Evolutionary conservation across 2,113 vertebrate genomes (phyloP).

Genomic region (Zingel zingel): DNA sequence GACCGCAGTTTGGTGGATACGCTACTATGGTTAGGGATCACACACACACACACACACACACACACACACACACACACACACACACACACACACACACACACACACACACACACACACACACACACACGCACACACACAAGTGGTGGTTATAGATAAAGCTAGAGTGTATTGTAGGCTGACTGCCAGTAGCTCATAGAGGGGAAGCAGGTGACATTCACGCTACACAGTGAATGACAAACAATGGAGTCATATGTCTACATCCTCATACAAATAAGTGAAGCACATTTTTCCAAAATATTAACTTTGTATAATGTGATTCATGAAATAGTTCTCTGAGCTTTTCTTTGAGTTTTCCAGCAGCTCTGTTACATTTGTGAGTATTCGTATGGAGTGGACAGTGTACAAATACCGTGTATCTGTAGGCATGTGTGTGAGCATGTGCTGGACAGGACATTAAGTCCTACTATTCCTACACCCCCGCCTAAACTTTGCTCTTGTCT

Average conservation of each 20-base stretch:
- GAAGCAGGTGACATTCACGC: conserved; percentile 34
- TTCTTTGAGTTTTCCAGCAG: neutral
- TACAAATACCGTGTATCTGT: neutral
- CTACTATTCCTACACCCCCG: conserved; percentile 3
- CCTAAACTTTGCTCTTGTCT: neutral
- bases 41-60: neutral
- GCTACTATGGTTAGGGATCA: neutral
- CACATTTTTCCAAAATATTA: neutral
- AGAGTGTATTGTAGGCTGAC: conserved; percentile 39
- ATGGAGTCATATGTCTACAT: neutral
- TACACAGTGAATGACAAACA: conserved; percentile 15
- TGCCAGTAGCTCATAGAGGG: conserved; percentile 34
- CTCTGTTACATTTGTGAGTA: neutral
- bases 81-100: neutral
- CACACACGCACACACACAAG: neutral
- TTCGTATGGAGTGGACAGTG: neutral
- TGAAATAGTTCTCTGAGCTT: neutral
- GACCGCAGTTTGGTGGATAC: conserved; percentile 16
- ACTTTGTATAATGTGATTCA: neutral
- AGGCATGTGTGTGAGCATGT: neutral
- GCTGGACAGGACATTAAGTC: neutral
- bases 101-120: neutral
- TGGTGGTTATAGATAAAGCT: conserved; percentile 55
- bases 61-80: neutral
- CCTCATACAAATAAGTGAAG: neutral